Evolutionary conservation across 2,113 vertebrate genomes (phyloP).

Genomic region (Labrus mixtus): DNA sequence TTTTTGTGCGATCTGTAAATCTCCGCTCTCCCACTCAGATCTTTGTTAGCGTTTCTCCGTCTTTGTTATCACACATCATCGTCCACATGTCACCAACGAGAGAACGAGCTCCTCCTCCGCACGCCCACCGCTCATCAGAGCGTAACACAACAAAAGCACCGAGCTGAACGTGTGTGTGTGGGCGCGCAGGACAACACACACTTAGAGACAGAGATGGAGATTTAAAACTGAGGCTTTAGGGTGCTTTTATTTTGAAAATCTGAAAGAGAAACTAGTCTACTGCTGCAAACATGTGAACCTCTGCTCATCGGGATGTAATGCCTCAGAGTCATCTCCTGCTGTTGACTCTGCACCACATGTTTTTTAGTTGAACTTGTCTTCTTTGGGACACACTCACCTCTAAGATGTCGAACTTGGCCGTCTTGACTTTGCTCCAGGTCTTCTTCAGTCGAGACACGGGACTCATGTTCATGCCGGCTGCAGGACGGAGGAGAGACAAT

Average conservation of each 20-base stretch:
- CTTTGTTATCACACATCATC: not conserved
- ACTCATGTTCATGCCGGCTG: conserved; percentile 98
- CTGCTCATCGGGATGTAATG: no score
- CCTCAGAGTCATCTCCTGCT: no score
- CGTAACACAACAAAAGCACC: not conserved
- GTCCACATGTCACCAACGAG: not conserved
- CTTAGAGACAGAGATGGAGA: no score
- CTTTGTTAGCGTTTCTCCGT: not conserved
- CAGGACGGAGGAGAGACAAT: not conserved
- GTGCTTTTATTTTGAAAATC: no score
- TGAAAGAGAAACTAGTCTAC: no score
- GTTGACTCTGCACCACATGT: no score
- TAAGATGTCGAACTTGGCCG: conserved; percentile 93
- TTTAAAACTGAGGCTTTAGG: no score
- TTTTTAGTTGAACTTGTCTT: not conserved
- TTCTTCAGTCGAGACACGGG: conserved; percentile 95
- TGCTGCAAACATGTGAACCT: no score
- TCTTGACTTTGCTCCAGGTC: conserved; percentile 97
- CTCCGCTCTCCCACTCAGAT: no score
- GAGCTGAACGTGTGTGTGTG: not conserved
- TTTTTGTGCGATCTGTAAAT: no score
- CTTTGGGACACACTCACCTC: conserved; percentile 81
- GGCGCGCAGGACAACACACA: not conserved
- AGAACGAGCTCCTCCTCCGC: conserved; percentile 6
- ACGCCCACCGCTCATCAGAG: conserved; percentile 14